These are phyloP conservation scores for Dendrocincla fuliginosa DNA, from an alignment of 2,797 vertebrate species.

Conservation along the genomic window DNA sequence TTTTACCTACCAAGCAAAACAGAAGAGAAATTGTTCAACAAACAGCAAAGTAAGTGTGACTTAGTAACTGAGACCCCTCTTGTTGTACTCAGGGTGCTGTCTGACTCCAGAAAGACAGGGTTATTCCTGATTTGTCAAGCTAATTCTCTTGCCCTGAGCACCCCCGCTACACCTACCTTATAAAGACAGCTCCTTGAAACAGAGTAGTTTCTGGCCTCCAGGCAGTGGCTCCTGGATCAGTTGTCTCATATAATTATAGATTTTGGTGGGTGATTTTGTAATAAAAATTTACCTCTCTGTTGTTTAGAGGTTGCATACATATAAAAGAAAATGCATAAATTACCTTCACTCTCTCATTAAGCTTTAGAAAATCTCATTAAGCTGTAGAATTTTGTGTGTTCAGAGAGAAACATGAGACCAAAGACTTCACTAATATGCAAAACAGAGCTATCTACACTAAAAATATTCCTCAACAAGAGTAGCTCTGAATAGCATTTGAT, in stretches of 20 bases:
- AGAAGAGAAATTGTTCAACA: background rate
- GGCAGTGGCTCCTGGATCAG: background rate
- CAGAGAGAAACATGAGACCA: background rate
- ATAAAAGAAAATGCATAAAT: background rate
- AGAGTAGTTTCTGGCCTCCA: background rate
- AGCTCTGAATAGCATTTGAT: background rate
- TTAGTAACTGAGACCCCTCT: background rate
- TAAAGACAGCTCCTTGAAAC: background rate
- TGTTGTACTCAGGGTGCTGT: background rate
- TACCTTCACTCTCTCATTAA: background rate
- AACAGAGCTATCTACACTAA: background rate
- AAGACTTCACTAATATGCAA: background rate
- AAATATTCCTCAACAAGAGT: background rate
- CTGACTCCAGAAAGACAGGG: background rate
- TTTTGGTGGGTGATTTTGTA: background rate
- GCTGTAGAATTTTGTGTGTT: background rate
- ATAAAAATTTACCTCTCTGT: background rate
- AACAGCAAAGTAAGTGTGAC: background rate
- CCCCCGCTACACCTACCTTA: background rate
- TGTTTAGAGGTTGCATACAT: background rate
- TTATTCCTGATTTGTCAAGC: background rate
- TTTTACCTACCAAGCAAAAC: background rate
- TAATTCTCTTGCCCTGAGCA: background rate
- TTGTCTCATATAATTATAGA: background rate
- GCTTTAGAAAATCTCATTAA: background rate